Conservation (phyloP, 2,888 invertebrate species). For the Tuta absoluta region DNA sequence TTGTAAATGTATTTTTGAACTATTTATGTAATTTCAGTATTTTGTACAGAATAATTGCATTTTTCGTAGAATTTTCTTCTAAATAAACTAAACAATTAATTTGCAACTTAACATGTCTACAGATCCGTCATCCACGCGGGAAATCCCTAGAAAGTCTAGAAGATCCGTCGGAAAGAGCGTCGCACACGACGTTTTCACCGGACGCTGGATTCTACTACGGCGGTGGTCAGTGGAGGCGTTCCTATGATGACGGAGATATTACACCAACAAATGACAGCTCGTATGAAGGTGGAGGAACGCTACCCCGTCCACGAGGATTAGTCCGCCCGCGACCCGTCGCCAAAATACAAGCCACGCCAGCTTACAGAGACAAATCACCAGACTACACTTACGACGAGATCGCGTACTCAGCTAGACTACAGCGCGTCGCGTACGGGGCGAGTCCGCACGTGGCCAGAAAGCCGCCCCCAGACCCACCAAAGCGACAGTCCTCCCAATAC, state of each 20-base stretch:
- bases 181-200: constrained; percentile 82
- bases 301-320: constrained; percentile 91
- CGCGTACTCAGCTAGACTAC: constrained; percentile 72
- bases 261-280: constrained; percentile 89
- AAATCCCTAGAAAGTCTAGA: constrained; percentile 93
- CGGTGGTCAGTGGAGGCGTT: constrained; percentile 85
- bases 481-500: constrained; percentile 84
- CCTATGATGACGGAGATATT: constrained; percentile 94
- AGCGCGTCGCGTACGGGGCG: constrained; percentile 81
- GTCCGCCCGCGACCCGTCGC: constrained; percentile 91
- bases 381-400: constrained; percentile 77
- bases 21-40: constrained; percentile 25
- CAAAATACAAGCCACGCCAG: constrained; percentile 84
- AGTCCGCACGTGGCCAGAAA: constrained; percentile 89
- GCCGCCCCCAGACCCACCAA: constrained; percentile 90
- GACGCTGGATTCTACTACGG: constrained; percentile 82
- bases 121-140: constrained; percentile 91
- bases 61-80: neutral
- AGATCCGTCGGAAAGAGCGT: constrained; percentile 85
- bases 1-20: constrained; percentile 30
- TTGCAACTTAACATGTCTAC: constrained; percentile 47
- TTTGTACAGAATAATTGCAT: constrained; percentile 4
- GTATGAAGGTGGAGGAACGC: constrained; percentile 89
- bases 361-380: constrained; percentile 67
- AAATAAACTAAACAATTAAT: neutral